Evolutionary conservation across 2,797 vertebrate species (phyloP).

Genomic region (Salmo trutta): DNA sequence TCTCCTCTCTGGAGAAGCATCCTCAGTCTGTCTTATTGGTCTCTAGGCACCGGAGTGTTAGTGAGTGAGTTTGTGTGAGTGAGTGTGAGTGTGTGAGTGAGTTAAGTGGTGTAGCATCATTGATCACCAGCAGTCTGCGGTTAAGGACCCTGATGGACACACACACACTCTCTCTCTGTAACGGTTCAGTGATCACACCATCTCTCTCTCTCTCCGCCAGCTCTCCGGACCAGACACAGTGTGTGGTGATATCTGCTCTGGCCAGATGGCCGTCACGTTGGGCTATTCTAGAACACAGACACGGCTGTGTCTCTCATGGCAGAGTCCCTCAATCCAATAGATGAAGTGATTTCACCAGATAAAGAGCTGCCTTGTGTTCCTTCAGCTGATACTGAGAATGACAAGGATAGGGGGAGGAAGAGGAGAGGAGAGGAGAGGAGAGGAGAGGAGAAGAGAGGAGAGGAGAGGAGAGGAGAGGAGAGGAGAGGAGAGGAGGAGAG

Average conservation of each 20-base stretch:
- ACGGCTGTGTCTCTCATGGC: constrained; percentile 61
- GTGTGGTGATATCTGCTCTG: constrained; percentile 48
- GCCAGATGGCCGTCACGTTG: constrained; percentile 71
- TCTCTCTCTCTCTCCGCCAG: constrained; percentile 6
- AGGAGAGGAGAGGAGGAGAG: no score
- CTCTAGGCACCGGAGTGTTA: constrained; percentile 1
- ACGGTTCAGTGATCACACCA: constrained; percentile 44
- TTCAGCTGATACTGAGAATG: no score
- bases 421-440: no score
- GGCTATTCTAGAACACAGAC: constrained; percentile 73
- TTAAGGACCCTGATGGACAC: constrained; percentile 58
- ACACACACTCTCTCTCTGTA: constrained; percentile 42
- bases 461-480: no score
- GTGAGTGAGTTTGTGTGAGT: constrained; percentile 8
- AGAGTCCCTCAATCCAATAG: constrained; percentile 34
- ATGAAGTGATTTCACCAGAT: constrained; percentile 6
- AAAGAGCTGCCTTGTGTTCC: no score
- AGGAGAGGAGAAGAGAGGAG: no score
- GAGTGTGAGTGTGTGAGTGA: constrained; percentile 37
- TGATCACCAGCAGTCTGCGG: constrained; percentile 65
- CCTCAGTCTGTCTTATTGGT: constrained; percentile 65
- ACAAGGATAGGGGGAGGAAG: no score
- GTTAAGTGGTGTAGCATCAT: constrained; percentile 62
- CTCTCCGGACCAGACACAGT: constrained; percentile 48
- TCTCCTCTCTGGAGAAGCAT: constrained; percentile 57